A percentile compares a stretch with the other conserved stretches of the same genome.
These are phyloP conservation scores for Empidonax alnorum DNA, from an alignment of 2,113 vertebrate genomes.

Conservation along the genomic window DNA sequence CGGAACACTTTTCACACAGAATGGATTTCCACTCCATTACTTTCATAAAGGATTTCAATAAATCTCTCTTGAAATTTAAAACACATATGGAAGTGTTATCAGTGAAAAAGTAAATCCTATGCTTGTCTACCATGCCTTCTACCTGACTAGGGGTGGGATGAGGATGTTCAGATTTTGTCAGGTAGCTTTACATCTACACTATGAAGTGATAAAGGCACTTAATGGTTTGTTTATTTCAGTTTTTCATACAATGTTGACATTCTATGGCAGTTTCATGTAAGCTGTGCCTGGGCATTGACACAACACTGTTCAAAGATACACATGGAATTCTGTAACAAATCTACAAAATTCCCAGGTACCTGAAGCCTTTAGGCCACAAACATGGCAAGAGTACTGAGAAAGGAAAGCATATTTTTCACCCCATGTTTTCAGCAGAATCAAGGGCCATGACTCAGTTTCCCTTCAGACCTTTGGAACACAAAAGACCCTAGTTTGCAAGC, in stretches of 20 bases:
- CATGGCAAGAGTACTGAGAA: background rate
- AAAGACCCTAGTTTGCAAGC: background rate
- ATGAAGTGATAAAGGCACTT: background rate
- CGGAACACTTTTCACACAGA: background rate
- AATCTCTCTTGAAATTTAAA: background rate
- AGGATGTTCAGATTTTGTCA: background rate
- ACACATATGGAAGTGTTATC: background rate
- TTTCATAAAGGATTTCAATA: background rate
- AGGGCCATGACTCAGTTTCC: slow-evolving; percentile 36
- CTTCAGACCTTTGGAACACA: background rate
- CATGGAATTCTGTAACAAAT: background rate
- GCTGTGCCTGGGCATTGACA: background rate
- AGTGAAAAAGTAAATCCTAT: background rate
- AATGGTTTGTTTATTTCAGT: background rate
- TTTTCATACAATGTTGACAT: background rate
- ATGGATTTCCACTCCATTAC: background rate
- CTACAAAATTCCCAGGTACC: background rate
- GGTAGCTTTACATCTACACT: background rate
- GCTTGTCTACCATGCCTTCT: background rate
- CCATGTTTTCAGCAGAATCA: background rate
- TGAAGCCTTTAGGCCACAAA: background rate
- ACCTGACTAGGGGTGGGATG: background rate
- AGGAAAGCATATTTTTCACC: background rate
- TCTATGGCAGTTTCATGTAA: background rate
- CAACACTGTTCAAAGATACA: background rate